A percentile compares a stretch with the other conserved stretches of the same genome.
phyloP scores from a whole-genome alignment of 1,140 invertebrate genomes.

The Lordiphosa clarofinis region DNA sequence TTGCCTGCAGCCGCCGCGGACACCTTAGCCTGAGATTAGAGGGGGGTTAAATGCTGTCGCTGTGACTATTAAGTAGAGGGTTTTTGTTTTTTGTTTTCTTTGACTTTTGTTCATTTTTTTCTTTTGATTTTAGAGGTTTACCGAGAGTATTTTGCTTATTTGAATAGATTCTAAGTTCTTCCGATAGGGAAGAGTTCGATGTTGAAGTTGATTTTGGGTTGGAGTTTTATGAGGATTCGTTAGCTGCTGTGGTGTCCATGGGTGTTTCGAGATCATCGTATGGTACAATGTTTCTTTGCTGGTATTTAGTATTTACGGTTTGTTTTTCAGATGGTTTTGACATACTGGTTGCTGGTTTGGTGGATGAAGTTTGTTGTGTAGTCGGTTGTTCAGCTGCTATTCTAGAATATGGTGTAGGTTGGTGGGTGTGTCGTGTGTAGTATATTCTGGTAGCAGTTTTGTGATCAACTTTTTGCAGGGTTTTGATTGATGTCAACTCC shows the following conservation, averaged over 20 bases:
- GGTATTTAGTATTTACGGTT: not conserved
- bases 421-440: slow-evolving; percentile 10
- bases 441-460: slow-evolving; percentile 10
- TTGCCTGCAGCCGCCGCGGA: no score
- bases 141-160: slow-evolving; percentile 13
- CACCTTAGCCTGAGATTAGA: no score
- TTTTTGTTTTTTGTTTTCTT: not conserved
- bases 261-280: slow-evolving; percentile 6
- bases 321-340: no score
- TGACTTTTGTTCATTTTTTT: slow-evolving; percentile 8
- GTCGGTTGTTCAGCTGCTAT: slow-evolving; percentile 1
- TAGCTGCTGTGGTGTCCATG: slow-evolving; percentile 12
- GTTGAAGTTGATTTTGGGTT: slow-evolving; percentile 1
- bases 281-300: slow-evolving; percentile 2
- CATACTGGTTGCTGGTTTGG: not conserved
- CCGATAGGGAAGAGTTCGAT: not conserved
- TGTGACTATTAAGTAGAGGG: no score
- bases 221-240: slow-evolving; percentile 3
- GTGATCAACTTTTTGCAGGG: slow-evolving; percentile 17
- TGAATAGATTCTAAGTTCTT: not conserved
- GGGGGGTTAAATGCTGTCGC: no score
- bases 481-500: slow-evolving; percentile 13
- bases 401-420: slow-evolving; percentile 8
- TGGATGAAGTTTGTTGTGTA: not conserved
- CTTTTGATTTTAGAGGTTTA: slow-evolving; percentile 15